A percentile compares a stretch with the other conserved stretches of the same genome.
Evolutionary conservation across 2,113 vertebrate genomes (phyloP).

Genomic region (Pituophis catenifer): DNA sequence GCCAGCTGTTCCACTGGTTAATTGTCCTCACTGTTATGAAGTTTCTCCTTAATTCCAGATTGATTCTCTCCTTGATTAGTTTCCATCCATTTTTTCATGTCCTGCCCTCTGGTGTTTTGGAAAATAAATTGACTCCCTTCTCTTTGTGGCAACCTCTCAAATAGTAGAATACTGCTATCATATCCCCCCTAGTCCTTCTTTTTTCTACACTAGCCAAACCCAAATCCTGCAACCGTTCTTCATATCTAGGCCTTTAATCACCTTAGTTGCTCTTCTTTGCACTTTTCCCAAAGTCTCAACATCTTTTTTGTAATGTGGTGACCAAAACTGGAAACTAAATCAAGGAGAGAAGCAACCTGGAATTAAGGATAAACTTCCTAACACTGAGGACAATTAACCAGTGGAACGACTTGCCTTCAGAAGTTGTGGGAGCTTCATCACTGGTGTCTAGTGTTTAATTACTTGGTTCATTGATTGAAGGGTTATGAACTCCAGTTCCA

Average conservation of each 20-base stretch:
- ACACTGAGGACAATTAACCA: too few species aligned
- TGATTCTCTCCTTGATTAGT: background rate
- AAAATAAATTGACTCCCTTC: background rate
- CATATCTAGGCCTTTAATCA: background rate
- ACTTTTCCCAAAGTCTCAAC: background rate
- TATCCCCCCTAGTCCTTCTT: background rate
- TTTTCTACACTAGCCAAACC: background rate
- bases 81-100: background rate
- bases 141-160: background rate
- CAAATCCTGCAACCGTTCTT: background rate
- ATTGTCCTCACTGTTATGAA: background rate
- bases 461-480: background rate
- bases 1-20: background rate
- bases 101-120: background rate
- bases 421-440: too few species aligned
- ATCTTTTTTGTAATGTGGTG: background rate
- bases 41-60: background rate
- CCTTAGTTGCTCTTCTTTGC: background rate
- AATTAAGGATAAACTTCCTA: too few species aligned
- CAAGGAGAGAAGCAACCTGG: too few species aligned
- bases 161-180: background rate
- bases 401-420: too few species aligned
- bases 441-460: background rate
- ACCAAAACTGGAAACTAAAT: too few species aligned
- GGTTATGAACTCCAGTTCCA: background rate